Conservation (phyloP, 2,888 invertebrate species). For the Polydrusus tereticollis region DNA sequence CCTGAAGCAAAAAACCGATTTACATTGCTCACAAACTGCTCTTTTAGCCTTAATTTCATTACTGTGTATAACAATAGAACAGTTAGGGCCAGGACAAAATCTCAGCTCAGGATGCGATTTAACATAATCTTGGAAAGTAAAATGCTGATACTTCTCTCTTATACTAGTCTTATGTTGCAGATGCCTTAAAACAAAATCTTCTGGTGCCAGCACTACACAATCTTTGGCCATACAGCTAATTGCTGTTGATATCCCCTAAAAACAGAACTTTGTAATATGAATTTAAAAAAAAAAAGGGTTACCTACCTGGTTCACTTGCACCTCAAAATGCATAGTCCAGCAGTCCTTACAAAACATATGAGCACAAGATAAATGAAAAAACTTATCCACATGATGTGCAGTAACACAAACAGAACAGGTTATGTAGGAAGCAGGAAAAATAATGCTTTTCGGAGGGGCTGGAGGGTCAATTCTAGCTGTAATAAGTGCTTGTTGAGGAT, state of each 20-base stretch:
- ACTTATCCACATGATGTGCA: slow-evolving; percentile 76
- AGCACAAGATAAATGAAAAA: slow-evolving; percentile 87
- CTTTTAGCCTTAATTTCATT: slow-evolving; percentile 86
- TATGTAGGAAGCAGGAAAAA: slow-evolving; percentile 60
- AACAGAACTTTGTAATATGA: background rate
- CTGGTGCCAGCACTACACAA: slow-evolving; percentile 94
- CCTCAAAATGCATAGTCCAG: slow-evolving; percentile 97
- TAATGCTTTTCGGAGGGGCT: slow-evolving; percentile 61
- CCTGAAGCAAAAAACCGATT: slow-evolving; percentile 88
- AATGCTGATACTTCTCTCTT: slow-evolving; percentile 94
- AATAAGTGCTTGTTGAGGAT: slow-evolving; percentile 73
- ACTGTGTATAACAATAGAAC: slow-evolving; percentile 89
- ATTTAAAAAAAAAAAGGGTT: background rate
- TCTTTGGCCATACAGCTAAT: slow-evolving; percentile 98
- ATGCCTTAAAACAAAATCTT: slow-evolving; percentile 92
- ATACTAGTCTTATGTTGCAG: slow-evolving; percentile 82
- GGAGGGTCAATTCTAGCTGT: slow-evolving; percentile 73
- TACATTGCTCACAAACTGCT: slow-evolving; percentile 90
- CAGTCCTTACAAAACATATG: slow-evolving; percentile 97
- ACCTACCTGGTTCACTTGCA: slow-evolving; percentile 91
- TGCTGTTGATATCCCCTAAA: slow-evolving; percentile 79
- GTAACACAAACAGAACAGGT: slow-evolving; percentile 84
- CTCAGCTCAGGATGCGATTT: slow-evolving; percentile 91
- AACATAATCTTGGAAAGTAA: slow-evolving; percentile 96
- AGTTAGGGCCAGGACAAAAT: slow-evolving; percentile 97